Evolutionary conservation across 1,140 invertebrate species (phyloP), one percentile per base, ranked within the genome.

Genomic region (Papilio helenus): DNA sequence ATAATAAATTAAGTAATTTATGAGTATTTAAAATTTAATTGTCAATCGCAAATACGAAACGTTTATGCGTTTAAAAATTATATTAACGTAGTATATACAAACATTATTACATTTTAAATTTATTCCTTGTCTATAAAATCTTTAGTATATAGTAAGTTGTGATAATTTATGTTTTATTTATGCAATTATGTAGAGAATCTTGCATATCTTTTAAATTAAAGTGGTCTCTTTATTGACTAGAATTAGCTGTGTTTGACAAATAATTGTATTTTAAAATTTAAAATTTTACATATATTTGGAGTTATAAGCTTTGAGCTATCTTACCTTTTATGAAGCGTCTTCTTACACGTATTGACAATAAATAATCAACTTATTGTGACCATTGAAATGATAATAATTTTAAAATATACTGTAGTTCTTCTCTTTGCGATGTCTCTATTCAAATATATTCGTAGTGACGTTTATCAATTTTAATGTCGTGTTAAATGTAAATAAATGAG

Each of bases 201-300:
- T 65, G 51, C 76, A 77, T 82, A 80, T 72, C 72, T 80, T 76
- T 77, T 65, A 46, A 29, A 77, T 65, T 65, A 76, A 77, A 51
- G 26, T 85, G 79, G 84, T 86, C 85, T 90, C 83, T 87, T 86
- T 88, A 77, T 86, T 88, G 83, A 88, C 81, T 89, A 89, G 86
- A 88, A 85, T 88, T 89, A 89, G 93, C 93, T 94, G 93, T 94
- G 93, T 94, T 90, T 91, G 93, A 94, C 93, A 94, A 94, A 94
- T 94, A 94, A 82, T 86, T 79, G 49, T 68, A 81, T 82, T 71
- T 83, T 72, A 72, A 81, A 82, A 71, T 80, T 82, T 76, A 80
- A 81, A 81, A 80, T 79, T 71, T 80, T 76, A 83, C 80, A 82
- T 79, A 80, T 79, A 76, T 86, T 79, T 83, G 78, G 46, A 81